Base-by-base conservation (phyloP, 2,888 invertebrate genomes). In the Drosophila pseudotakahashii region DNA sequence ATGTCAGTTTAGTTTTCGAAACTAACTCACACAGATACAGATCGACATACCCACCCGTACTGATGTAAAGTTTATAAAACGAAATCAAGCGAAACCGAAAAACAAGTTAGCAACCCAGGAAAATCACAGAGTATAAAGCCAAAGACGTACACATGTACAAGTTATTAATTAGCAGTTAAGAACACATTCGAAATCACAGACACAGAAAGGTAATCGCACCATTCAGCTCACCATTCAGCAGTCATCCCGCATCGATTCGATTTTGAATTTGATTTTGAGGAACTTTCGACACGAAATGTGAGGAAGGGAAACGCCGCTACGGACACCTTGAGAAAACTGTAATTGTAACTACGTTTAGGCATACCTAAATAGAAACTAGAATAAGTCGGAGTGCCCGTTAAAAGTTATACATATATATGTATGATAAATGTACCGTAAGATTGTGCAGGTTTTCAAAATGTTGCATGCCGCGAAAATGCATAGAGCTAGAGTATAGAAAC, bases 31-130 rank as follows among this genome's bases (percentile, higher is more conserved):
- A 47, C 50, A 75, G 51, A 54, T 69, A 47, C 50, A 75, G 51
- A 54, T 69, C 62, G 41, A 58, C 75, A 59, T 62, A 73, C 89
- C 86, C 85, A 85, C 85, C 89, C 85, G 88, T 81, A 85, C 89
- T 89, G 85, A 89, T 84, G 77, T 80, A 83, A 84, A 74, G 67
- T 83, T 78, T 73, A 76, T 70, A 36, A 69, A 81, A 77, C 52
- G 4, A 47, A 47, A 64, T 41, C 41, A 19, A 57, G 57, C 45
- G 47, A 62, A 62, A 26, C 45, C 62, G 53, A 44, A 14, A 69
- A 41, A 45, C 62, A 58, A 71, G 66, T 70, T 76, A 74, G 71
- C 42, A 71, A 60, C 53, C 61, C 55, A 69, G 73, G 73, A 63
- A 71, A 68, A 52, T 34, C 50, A 57, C 62, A 47, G 37, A 42